Base-by-base conservation (phyloP, 1,140 invertebrate species). In the Hirudo medicinalis region DNA sequence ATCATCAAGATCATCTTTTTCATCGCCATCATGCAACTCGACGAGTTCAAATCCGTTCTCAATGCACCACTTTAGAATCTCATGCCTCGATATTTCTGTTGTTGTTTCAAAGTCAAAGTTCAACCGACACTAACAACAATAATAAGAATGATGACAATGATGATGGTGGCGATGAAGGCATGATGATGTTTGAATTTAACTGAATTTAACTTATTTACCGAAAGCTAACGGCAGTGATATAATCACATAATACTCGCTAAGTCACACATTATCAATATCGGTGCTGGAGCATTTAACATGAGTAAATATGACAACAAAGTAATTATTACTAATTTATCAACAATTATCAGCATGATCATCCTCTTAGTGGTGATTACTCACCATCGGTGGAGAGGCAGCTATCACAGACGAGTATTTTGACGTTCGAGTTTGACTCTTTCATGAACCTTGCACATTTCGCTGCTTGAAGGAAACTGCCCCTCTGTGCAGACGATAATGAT, bases 41-140 rank as follows among this genome's bases (percentile, higher is more conserved):
- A 63, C 29, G 8, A 63, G 57, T 63, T 63, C 57, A n/a, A 63
- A 63, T 22, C 57, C 57, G 17, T 63, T 63, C 22, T n/a, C 57
- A 22, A 63, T 63, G 57, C 57, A 63, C 57, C 57, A 63, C 29
- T 32, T 13, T 32, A 63, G 29, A 22, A 63, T 20, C 29, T 63
- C 57, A 13, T 63, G 57, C 20, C 29, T 63, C 11, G 57, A 63
- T 6, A 63, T 32, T 22, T 32, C 57, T 63, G 57, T 5, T n/a
- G 19, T 22, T 11, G 29, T 25, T 63, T 13, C 17, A n/a, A n/a
- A 25, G 6, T 36, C 32, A 36, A 15, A 49, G 43, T 49, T 49
- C 9, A 49, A 49, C 13, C 15, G 11, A 15, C 43, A 49, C 0
- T 13, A 49, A 49, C 15, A 9, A 49, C 11, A 49, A 49, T 49